These are phyloP conservation scores for Copidosoma floridanum DNA, from an alignment of 1,140 invertebrate genomes.

Conservation along the genomic window DNA sequence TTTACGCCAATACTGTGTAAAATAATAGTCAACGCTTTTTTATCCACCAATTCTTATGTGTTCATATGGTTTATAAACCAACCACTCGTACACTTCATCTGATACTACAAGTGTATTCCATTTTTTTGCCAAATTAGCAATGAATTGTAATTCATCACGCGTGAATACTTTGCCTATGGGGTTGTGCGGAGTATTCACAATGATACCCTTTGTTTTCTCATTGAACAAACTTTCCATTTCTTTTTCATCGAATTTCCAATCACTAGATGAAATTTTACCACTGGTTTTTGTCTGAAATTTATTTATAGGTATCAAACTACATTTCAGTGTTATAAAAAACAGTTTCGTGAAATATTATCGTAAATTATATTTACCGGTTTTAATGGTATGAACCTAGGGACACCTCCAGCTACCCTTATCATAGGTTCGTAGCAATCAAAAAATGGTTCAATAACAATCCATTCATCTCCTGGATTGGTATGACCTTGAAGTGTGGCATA, in stretches of 20 bases:
- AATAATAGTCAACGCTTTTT: background rate
- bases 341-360: background rate
- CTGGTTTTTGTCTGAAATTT: constrained; percentile 49
- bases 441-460: constrained; percentile 97
- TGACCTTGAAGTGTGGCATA: constrained; percentile 83
- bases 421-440: constrained; percentile 98
- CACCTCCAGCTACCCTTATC: constrained; percentile 83
- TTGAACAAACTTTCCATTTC: constrained; percentile 86
- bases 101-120: constrained; percentile 88
- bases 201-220: constrained; percentile 89
- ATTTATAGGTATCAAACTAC: background rate
- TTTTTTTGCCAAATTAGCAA: constrained; percentile 88
- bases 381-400: constrained; percentile 84
- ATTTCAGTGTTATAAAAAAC: background rate
- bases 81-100: constrained; percentile 99
- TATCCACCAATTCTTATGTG: constrained; percentile 85
- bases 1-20: too few species aligned
- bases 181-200: constrained; percentile 96
- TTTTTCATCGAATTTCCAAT: constrained; percentile 85
- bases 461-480: constrained; percentile 83
- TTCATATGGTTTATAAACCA: constrained; percentile 82
- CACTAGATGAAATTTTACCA: constrained; percentile 65
- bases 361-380: constrained; percentile 63
- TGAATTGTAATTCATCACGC: constrained; percentile 68
- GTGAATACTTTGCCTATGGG: constrained; percentile 90